phyloP scores from a whole-genome alignment of 2,113 vertebrate genomes.

The Pelusios castaneus region DNA sequence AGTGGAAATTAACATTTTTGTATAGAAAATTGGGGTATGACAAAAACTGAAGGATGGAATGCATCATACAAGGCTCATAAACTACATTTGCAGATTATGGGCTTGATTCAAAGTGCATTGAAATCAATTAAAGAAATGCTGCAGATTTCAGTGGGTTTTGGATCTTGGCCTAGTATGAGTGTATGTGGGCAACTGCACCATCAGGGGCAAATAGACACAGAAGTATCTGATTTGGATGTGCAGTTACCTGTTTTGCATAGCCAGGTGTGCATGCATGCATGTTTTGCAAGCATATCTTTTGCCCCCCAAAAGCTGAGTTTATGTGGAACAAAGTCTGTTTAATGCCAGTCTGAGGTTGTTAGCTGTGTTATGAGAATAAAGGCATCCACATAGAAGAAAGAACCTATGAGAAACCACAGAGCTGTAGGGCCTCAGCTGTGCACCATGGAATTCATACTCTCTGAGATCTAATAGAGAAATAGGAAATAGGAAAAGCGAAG shows the following conservation, averaged over 20 bases:
- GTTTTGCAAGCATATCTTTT: neutral
- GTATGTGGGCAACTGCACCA: neutral
- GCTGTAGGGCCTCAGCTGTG: neutral
- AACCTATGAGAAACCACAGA: neutral
- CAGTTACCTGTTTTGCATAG: too few species aligned
- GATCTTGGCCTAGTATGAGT: neutral
- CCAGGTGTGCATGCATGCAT: neutral
- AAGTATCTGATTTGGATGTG: rapidly evolving
- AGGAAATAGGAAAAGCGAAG: neutral
- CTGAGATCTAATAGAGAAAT: neutral
- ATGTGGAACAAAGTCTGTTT: neutral
- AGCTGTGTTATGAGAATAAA: neutral
- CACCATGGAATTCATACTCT: neutral
- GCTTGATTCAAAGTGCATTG: neutral
- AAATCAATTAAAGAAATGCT: neutral
- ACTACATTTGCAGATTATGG: neutral
- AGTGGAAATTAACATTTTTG: neutral
- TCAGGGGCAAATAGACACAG: neutral
- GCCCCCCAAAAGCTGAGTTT: neutral
- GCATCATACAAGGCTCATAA: neutral
- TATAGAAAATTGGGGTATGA: neutral
- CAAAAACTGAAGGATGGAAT: neutral
- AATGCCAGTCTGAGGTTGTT: neutral
- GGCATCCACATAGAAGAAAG: neutral
- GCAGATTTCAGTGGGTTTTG: neutral